Percentiles rank a stretch among this genome's conserved stretches.
These are phyloP conservation scores for Catharus bicknelli DNA, from an alignment of 2,113 vertebrate genomes.

Conservation along the genomic window DNA sequence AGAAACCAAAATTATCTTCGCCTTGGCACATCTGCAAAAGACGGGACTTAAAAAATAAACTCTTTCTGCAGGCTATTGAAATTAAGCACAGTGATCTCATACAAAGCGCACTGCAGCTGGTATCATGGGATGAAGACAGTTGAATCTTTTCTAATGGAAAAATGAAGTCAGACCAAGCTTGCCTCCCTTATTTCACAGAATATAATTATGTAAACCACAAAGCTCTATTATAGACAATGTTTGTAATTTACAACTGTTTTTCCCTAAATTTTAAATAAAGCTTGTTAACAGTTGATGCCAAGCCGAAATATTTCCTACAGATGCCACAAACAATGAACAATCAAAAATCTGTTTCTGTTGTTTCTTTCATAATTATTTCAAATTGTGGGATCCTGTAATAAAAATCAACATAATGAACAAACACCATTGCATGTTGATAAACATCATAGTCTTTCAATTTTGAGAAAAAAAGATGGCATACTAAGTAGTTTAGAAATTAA, in stretches of 20 bases:
- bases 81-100: slow-evolving; percentile 70
- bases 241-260: slow-evolving; percentile 74
- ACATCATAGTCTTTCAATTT: slow-evolving; percentile 75
- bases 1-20: slow-evolving; percentile 68
- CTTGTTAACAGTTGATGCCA: slow-evolving; percentile 59
- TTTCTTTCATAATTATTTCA: slow-evolving; percentile 71
- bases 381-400: slow-evolving; percentile 75
- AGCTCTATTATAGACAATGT: slow-evolving; percentile 75
- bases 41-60: slow-evolving; percentile 71
- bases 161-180: slow-evolving; percentile 73
- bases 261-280: slow-evolving; percentile 73
- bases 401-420: slow-evolving; percentile 74
- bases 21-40: slow-evolving; percentile 70
- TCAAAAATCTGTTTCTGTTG: slow-evolving; percentile 73
- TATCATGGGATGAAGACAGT: slow-evolving; percentile 67
- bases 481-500: background rate
- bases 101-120: slow-evolving; percentile 75
- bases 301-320: slow-evolving; percentile 74
- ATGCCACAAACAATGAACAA: slow-evolving; percentile 78
- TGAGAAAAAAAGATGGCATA: slow-evolving; percentile 15
- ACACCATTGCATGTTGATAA: slow-evolving; percentile 76
- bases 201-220: slow-evolving; percentile 78
- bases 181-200: slow-evolving; percentile 71
- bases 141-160: slow-evolving; percentile 72
- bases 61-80: slow-evolving; percentile 73